A percentile compares a stretch with the other conserved stretches of the same genome.
Conservation (phyloP, 2,888 invertebrate genomes). For the Sesia apiformis region DNA sequence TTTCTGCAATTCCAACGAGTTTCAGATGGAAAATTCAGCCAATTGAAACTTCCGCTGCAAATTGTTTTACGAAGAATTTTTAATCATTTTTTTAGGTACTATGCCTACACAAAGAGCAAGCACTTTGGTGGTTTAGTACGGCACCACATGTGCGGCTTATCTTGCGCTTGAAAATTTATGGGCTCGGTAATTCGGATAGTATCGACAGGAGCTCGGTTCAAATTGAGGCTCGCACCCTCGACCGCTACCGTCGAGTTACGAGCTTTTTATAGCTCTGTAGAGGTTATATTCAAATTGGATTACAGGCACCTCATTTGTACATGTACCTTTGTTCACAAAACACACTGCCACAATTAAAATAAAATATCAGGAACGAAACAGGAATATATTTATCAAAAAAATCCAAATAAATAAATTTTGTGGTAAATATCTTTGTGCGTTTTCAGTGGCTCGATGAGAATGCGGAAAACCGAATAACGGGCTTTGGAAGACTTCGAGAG, state of each 20-base stretch:
- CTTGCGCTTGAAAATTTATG: constrained; percentile 12
- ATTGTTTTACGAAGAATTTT: too few species aligned
- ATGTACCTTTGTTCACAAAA: constrained; percentile 4
- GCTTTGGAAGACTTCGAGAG: too few species aligned
- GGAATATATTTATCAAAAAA: background rate
- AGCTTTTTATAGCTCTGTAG: constrained; percentile 4
- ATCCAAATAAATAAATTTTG: background rate
- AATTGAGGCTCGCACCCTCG: constrained; percentile 8
- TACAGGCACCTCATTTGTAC: constrained; percentile 1
- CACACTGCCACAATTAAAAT: constrained; percentile 1
- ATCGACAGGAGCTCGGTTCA: constrained; percentile 12
- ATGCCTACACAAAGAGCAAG: background rate
- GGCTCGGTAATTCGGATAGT: constrained; percentile 12
- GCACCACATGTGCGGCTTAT: constrained; percentile 11
- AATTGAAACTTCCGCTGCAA: too few species aligned
- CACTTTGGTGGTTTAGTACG: constrained; percentile 7
- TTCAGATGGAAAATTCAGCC: too few species aligned
- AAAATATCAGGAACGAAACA: background rate
- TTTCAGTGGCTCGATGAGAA: too few species aligned
- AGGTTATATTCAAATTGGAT: constrained; percentile 8
- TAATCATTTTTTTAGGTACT: too few species aligned
- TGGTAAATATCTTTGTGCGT: too few species aligned
- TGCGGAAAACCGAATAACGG: too few species aligned
- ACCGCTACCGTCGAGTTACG: constrained; percentile 1
- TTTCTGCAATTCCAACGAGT: background rate